Evolutionary conservation across 2,113 vertebrate genomes (phyloP).

Genomic region (Epinephelus fuscoguttatus): DNA sequence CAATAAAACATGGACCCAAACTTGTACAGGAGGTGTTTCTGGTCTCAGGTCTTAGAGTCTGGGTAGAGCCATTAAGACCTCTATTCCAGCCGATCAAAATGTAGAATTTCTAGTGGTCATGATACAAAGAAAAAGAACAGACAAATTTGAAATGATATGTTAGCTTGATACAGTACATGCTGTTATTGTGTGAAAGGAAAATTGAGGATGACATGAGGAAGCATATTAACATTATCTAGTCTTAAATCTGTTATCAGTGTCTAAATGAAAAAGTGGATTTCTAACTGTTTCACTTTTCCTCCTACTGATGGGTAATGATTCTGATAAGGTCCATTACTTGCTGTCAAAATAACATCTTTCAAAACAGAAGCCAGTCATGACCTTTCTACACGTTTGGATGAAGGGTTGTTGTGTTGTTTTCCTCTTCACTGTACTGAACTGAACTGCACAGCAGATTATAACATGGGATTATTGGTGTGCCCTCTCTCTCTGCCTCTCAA

Average conservation of each 20-base stretch:
- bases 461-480: conserved; percentile 65
- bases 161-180: neutral
- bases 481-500: neutral
- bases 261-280: neutral
- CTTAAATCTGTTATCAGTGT: neutral
- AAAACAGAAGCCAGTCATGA: neutral
- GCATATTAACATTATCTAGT: neutral
- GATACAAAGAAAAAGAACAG: neutral
- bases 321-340: neutral
- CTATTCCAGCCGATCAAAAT: neutral
- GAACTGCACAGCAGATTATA: conserved; percentile 60
- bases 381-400: conserved; percentile 17
- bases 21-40: too few relatives aligned
- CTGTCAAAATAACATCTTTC: conserved; percentile 30
- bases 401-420: neutral
- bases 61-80: too few relatives aligned
- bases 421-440: conserved; percentile 18
- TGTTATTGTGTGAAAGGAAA: neutral
- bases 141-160: neutral
- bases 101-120: neutral
- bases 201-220: neutral
- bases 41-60: too few relatives aligned
- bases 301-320: neutral
- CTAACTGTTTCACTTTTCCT: neutral
- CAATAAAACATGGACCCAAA: too few relatives aligned